phyloP scores from a whole-genome alignment of 2,113 vertebrate genomes.

The Oryzias woworae region DNA sequence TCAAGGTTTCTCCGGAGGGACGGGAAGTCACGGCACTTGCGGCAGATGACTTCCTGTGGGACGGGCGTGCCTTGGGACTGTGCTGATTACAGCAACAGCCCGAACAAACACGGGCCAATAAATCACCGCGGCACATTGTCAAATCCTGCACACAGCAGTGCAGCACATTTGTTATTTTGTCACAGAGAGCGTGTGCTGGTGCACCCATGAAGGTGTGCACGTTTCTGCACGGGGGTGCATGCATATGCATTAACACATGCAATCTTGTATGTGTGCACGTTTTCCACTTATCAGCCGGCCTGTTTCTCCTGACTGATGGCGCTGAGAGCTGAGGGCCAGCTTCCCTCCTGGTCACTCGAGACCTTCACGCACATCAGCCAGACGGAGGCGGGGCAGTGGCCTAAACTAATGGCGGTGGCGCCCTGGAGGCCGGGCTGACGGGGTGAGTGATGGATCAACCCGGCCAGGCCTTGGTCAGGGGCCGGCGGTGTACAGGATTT shows the following conservation, averaged over 20 bases:
- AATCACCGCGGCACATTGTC: constrained; percentile 71
- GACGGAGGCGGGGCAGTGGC: constrained; percentile 53
- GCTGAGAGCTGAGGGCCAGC: constrained; percentile 37
- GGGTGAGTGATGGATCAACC: constrained; percentile 52
- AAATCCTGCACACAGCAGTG: constrained; percentile 60
- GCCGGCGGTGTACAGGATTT: constrained; percentile 27
- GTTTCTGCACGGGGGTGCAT: constrained; percentile 13
- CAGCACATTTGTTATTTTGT: constrained; percentile 72
- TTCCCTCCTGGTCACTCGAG: constrained; percentile 37
- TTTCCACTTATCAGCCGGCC: constrained; percentile 11
- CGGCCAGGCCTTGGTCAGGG: constrained; percentile 34
- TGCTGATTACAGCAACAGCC: constrained; percentile 69
- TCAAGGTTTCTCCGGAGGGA: constrained; percentile 37
- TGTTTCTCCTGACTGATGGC: constrained; percentile 51
- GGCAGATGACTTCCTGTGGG: constrained; percentile 69
- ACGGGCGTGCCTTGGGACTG: constrained; percentile 52
- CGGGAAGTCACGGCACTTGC: constrained; percentile 58
- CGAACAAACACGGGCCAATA: constrained; percentile 63
- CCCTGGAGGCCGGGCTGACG: constrained; percentile 40
- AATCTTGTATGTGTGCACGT: constrained; percentile 4
- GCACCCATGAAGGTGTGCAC: constrained; percentile 10
- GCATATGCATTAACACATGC: constrained; percentile 44
- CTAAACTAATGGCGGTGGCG: constrained; percentile 58
- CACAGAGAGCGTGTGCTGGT: constrained; percentile 29
- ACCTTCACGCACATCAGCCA: constrained; percentile 35